phyloP scores from a whole-genome alignment of 2,113 vertebrate genomes.

The Atractosteus spatula region DNA sequence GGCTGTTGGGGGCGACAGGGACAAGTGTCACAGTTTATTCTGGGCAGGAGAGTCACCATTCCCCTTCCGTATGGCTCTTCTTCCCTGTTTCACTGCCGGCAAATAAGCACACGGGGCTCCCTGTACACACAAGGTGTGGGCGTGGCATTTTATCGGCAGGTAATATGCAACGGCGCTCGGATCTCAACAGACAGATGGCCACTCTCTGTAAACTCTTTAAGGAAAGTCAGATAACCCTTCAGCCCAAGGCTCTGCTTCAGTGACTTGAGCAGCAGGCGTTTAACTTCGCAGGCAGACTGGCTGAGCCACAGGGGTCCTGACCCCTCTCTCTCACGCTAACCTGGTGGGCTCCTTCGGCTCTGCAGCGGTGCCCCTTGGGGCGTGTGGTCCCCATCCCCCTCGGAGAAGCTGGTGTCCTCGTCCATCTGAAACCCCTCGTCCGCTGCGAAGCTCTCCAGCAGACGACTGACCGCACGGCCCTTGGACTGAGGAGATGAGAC shows the following conservation, averaged over 20 bases:
- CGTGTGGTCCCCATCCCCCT: constrained; percentile 69
- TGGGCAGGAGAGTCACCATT: no score
- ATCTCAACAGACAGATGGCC: background rate
- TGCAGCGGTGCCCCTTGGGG: constrained; percentile 22
- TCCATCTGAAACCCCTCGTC: constrained; percentile 88
- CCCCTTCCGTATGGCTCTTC: no score
- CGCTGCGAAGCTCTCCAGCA: constrained; percentile 86
- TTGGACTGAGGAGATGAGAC: constrained; percentile 58
- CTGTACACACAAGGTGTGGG: no score
- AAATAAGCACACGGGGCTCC: no score
- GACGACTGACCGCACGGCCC: constrained; percentile 83
- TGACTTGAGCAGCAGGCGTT: no score
- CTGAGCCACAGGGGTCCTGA: background rate
- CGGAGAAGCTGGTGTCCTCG: constrained; percentile 88
- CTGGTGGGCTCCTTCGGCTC: constrained; percentile 40
- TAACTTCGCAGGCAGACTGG: background rate
- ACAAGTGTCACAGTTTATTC: background rate
- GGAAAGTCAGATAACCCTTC: background rate
- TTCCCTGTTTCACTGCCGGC: no score
- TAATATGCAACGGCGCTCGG: background rate
- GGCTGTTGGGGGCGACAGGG: constrained; percentile 40
- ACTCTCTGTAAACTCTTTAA: constrained; percentile 12
- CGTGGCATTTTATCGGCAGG: no score
- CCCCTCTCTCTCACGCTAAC: constrained; percentile 23
- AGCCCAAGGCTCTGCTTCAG: no score